phyloP scores from a whole-genome alignment of 1,140 invertebrate genomes.

The Rhopalosiphum padi region DNA sequence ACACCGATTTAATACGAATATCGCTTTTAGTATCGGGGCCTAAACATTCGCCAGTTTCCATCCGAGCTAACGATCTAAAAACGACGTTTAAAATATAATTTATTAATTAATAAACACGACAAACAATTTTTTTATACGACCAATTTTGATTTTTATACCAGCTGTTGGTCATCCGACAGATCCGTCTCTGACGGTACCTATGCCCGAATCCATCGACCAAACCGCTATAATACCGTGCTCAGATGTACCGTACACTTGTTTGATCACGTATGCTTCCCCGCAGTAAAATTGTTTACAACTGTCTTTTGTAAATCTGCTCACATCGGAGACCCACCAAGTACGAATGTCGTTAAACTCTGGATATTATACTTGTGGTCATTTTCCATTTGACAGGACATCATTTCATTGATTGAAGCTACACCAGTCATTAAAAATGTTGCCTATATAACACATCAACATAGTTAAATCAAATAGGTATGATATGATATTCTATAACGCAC shows the following conservation, averaged over 20 bases:
- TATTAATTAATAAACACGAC: not conserved
- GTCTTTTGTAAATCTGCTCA: not conserved
- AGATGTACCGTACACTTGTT: not conserved
- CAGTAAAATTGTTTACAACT: not conserved
- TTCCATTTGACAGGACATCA: not conserved
- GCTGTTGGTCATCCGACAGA: not conserved
- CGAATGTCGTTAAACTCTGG: not conserved
- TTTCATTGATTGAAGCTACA: not conserved
- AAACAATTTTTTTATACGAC: not conserved
- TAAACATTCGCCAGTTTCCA: not conserved
- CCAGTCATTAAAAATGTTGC: constrained; percentile 21
- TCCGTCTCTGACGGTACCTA: not conserved
- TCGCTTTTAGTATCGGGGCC: not conserved
- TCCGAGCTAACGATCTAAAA: not conserved
- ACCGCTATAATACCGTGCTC: constrained; percentile 13
- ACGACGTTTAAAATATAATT: not conserved
- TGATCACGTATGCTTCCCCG: not conserved
- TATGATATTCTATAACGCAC: too few species aligned
- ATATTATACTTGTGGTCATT: not conserved
- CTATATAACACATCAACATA: not conserved
- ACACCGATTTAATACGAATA: constrained; percentile 17
- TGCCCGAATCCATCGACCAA: not conserved
- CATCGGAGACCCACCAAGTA: constrained; percentile 19
- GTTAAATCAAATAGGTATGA: too few species aligned
- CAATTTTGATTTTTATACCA: not conserved